phyloP scores from a whole-genome alignment of 2,797 vertebrate genomes.

The Melopsittacus undulatus region DNA sequence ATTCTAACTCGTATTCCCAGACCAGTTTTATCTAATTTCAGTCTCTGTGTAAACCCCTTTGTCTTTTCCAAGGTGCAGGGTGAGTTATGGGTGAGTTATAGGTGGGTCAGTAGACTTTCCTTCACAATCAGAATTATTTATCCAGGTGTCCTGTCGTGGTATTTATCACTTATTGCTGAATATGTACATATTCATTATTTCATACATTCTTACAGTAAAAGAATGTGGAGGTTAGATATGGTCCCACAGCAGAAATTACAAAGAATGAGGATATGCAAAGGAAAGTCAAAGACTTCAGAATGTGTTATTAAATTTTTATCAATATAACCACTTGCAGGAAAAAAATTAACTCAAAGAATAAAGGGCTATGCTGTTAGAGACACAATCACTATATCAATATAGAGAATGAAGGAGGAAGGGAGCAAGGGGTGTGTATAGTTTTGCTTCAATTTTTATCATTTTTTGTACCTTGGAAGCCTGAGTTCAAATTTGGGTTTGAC shows the following conservation, averaged over 20 bases:
- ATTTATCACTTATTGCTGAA: background rate
- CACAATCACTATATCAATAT: background rate
- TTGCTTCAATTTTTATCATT: background rate
- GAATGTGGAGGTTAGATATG: background rate
- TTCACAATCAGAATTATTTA: slow-evolving; percentile 14
- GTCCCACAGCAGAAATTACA: background rate
- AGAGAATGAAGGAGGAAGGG: background rate
- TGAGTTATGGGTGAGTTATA: background rate
- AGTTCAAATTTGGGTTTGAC: slow-evolving; percentile 40
- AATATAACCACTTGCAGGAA: background rate
- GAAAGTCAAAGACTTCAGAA: slow-evolving; percentile 26
- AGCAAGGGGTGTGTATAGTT: background rate
- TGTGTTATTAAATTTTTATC: background rate
- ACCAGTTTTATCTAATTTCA: background rate
- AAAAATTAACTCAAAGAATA: background rate
- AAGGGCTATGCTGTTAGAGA: background rate
- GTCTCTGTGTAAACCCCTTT: background rate
- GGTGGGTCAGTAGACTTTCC: background rate
- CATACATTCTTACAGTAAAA: background rate
- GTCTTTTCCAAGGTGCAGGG: background rate
- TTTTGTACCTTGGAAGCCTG: slow-evolving; percentile 25
- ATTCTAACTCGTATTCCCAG: background rate
- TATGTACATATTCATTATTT: background rate
- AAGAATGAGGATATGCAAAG: background rate
- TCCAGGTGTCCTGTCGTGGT: background rate